Conservation (phyloP, 2,113 vertebrate genomes). For the Alligator sinensis region DNA sequence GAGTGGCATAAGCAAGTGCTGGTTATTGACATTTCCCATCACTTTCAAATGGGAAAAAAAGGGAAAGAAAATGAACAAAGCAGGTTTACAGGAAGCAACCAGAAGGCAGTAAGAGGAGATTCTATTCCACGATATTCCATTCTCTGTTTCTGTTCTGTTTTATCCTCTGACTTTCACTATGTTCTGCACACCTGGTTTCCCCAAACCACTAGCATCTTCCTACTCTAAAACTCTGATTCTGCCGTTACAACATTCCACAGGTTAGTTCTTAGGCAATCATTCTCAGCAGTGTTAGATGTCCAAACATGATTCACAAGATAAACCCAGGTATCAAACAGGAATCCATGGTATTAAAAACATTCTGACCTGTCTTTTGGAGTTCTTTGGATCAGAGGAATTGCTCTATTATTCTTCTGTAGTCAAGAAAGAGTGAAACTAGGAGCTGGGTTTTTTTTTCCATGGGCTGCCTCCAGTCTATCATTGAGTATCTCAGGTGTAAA, state of each 20-base stretch:
- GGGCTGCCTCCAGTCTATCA: too few relatives aligned
- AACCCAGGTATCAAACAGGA: too few relatives aligned
- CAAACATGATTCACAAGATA: too few relatives aligned
- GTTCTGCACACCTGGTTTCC: accelerated
- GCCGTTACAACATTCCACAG: neutral
- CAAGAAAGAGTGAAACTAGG: too few relatives aligned
- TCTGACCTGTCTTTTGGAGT: too few relatives aligned
- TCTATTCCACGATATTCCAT: neutral
- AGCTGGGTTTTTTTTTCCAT: too few relatives aligned
- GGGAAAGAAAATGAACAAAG: neutral
- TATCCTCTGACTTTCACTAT: neutral
- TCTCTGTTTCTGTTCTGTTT: neutral
- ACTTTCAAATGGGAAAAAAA: neutral
- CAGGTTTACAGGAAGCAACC: neutral
- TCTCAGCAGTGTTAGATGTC: neutral
- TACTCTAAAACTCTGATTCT: neutral
- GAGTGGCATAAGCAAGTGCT: neutral
- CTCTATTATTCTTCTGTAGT: too few relatives aligned
- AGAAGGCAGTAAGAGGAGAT: neutral
- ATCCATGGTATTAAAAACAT: too few relatives aligned
- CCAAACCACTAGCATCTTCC: neutral
- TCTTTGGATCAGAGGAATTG: too few relatives aligned
- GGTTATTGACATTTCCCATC: neutral
- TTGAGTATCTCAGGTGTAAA: too few relatives aligned
- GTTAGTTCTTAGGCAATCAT: neutral